Percentiles rank a stretch among this genome's conserved stretches.
Conservation (phyloP, 2,888 invertebrate species). For the Neuroscelio doddi region DNA sequence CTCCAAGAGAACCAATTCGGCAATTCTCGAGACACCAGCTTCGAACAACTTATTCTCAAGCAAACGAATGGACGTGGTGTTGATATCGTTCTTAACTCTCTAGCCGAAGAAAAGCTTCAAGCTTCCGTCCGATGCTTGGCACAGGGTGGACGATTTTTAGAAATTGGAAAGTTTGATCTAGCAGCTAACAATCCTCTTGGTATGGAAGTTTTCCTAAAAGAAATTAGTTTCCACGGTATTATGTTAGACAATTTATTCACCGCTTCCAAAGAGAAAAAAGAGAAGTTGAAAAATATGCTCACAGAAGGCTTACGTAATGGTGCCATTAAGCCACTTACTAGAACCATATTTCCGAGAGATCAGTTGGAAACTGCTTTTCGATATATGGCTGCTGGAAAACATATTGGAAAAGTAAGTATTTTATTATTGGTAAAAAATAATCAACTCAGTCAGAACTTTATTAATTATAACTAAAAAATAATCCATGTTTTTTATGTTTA, state of each 20-base stretch:
- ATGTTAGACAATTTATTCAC: conserved; percentile 82
- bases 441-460: background rate
- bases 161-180: conserved; percentile 91
- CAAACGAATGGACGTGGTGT: conserved; percentile 91
- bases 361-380: conserved; percentile 84
- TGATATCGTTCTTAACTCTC: conserved; percentile 91
- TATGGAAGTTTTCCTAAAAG: conserved; percentile 81
- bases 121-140: conserved; percentile 79
- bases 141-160: conserved; percentile 81
- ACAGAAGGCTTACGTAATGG: conserved; percentile 79
- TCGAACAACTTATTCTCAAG: conserved; percentile 87
- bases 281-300: conserved; percentile 74
- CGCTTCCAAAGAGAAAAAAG: conserved; percentile 73
- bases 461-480: no score
- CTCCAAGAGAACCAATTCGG: conserved; percentile 81
- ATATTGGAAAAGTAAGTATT: conserved; percentile 82
- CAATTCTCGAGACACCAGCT: conserved; percentile 88
- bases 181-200: conserved; percentile 78
- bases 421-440: background rate
- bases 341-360: conserved; percentile 77
- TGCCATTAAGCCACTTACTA: conserved; percentile 80
- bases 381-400: conserved; percentile 80
- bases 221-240: conserved; percentile 84
- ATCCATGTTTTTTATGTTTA: no score
- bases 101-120: conserved; percentile 92